phyloP scores from a whole-genome alignment of 2,888 invertebrate species.

The Carterocephalus palaemon region DNA sequence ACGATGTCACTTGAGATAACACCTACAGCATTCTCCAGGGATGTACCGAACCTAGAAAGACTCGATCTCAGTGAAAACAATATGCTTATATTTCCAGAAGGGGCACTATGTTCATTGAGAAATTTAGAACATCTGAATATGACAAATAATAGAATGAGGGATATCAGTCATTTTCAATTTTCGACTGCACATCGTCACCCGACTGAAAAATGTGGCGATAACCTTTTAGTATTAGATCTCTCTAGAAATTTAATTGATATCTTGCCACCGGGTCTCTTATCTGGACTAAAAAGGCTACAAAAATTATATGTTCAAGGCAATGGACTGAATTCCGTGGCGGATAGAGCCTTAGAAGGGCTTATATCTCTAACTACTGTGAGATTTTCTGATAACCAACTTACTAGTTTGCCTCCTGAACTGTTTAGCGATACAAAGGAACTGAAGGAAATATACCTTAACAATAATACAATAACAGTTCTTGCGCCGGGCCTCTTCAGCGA shows the following conservation, averaged over 20 bases:
- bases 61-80: constrained; percentile 89
- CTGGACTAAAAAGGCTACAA: constrained; percentile 84
- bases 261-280: constrained; percentile 84
- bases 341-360: constrained; percentile 87
- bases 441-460: constrained; percentile 88
- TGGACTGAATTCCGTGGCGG: constrained; percentile 85
- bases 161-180: constrained; percentile 86
- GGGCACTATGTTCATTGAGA: constrained; percentile 85
- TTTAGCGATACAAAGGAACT: constrained; percentile 88
- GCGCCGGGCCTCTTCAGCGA: constrained; percentile 89
- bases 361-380: constrained; percentile 85
- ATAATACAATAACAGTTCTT: constrained; percentile 89
- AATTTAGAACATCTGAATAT: constrained; percentile 87
- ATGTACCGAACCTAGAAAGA: constrained; percentile 84
- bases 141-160: constrained; percentile 87
- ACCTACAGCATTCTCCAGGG: constrained; percentile 85
- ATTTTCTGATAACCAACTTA: constrained; percentile 88
- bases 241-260: constrained; percentile 88
- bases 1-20: constrained; percentile 88
- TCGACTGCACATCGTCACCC: constrained; percentile 78
- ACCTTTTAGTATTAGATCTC: constrained; percentile 84
- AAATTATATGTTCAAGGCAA: constrained; percentile 88
- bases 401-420: constrained; percentile 88
- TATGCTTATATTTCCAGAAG: constrained; percentile 88
- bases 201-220: constrained; percentile 83